Conservation (phyloP, 2,888 invertebrate species). For the Hirudinaria manillensis region DNA sequence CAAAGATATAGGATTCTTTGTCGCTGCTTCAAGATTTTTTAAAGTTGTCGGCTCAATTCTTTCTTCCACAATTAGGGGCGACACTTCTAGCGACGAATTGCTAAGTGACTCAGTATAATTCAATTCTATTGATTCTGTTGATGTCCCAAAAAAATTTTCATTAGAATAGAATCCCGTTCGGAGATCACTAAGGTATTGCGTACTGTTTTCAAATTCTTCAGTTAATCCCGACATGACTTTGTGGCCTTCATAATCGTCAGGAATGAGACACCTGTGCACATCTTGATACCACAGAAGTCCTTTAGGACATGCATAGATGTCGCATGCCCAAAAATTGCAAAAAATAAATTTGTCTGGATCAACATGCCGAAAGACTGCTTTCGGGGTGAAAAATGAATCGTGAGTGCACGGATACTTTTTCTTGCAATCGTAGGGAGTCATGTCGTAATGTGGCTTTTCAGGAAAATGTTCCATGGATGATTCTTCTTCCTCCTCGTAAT, state of each 20-base stretch:
- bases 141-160: neutral
- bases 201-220: slow-evolving; percentile 10
- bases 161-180: slow-evolving; percentile 14
- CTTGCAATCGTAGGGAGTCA: slow-evolving; percentile 22
- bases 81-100: too few relatives aligned
- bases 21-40: too few relatives aligned
- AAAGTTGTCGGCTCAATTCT: too few relatives aligned
- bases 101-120: too few relatives aligned
- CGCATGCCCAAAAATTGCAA: slow-evolving; percentile 11
- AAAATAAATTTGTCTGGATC: slow-evolving; percentile 21
- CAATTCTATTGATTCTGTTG: neutral
- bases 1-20: too few relatives aligned
- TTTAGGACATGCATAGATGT: neutral
- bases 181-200: neutral
- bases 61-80: too few relatives aligned
- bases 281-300: slow-evolving; percentile 25
- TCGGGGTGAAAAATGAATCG: slow-evolving; percentile 9
- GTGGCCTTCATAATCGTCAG: slow-evolving; percentile 17
- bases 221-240: neutral
- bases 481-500: slow-evolving; percentile 9
- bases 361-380: slow-evolving; percentile 14
- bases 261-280: slow-evolving; percentile 27
- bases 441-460: neutral
- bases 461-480: neutral
- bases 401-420: slow-evolving; percentile 14